Base-by-base conservation (phyloP, 2,797 vertebrate species). In the Cossypha dichroa region DNA sequence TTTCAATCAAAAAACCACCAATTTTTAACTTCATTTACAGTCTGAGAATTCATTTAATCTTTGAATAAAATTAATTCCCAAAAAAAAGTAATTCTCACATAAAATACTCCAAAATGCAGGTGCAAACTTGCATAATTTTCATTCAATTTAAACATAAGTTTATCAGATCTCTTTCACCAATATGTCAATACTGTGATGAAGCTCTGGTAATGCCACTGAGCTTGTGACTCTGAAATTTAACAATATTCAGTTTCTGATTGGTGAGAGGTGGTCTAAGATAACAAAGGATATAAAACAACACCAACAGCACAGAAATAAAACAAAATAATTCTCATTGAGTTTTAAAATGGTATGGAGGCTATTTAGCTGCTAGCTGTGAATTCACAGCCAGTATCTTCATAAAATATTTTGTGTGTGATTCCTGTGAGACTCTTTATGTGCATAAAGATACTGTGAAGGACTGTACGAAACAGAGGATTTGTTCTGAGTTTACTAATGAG, bases 101-200 rank as follows among this genome's bases (percentile, higher is more conserved):
- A 55, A 93, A 46, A 25, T 15, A 10, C 6, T 40, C 21, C 5
- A 16, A 67, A 90, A 75, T 22, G 8, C 72, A 64, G 21, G 4
- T 5, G 0, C 3, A 63, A 76, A 36, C 5, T 11, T 46, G 1
- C 1, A 3, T 25, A 36, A 40, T 36, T 48, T 64, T n/a, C 29
- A 18, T 1, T 2, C 9, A 68, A 41, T 58, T 84, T 52, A 80
- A 74, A 36, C 3, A n/a, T 8, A 23, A 52, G 10, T 45, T 78
- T 59, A 34, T 25, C 70, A 66, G 28, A 28, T 70, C 20, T 49
- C 15, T 55, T 69, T 59, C 64, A 43, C 9, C 13, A 3, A 49
- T 20, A 8, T 66, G 17, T 11, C 29, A 56, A 36, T 29, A 60
- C 33, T 18, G 16, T 25, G 20, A 45, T 26, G 41, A 73, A 66